These are phyloP conservation scores for Adela reaumurella DNA, from an alignment of 2,888 invertebrate species.

Conservation along the genomic window DNA sequence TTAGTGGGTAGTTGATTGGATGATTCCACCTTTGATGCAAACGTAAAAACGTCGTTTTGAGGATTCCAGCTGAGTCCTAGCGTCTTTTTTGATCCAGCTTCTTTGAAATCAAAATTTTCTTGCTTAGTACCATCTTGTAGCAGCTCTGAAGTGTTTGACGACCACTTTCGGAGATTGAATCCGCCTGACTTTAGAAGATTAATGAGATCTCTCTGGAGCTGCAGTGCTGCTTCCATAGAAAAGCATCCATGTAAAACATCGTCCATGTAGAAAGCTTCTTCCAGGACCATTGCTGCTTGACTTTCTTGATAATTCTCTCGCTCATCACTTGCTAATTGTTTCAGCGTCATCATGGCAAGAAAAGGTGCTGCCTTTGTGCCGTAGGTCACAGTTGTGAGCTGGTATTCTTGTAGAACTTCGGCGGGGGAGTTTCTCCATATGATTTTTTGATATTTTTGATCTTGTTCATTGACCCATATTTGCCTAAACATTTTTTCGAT, in stretches of 20 bases:
- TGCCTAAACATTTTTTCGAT: slow-evolving; percentile 11
- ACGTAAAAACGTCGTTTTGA: not conserved
- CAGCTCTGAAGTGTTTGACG: slow-evolving; percentile 5
- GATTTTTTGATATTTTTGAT: slow-evolving; percentile 5
- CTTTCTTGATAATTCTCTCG: slow-evolving; percentile 1
- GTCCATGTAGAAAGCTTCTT: slow-evolving; percentile 7
- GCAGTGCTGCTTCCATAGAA: slow-evolving; percentile 1
- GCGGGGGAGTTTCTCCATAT: slow-evolving; percentile 3
- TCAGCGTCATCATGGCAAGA: slow-evolving; percentile 10
- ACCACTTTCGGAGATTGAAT: slow-evolving; percentile 10
- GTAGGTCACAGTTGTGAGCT: slow-evolving; percentile 1
- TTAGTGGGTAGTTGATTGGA: not conserved
- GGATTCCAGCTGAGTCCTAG: slow-evolving; percentile 1
- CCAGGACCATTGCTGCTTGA: slow-evolving; percentile 3
- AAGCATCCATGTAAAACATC: too few species aligned
- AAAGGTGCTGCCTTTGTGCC: slow-evolving; percentile 7
- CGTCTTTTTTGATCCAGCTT: too few species aligned
- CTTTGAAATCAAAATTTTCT: slow-evolving; percentile 1
- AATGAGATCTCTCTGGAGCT: slow-evolving; percentile 7
- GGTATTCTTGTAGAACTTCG: slow-evolving; percentile 1
- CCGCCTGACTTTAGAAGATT: slow-evolving; percentile 6
- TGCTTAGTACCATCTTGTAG: not conserved
- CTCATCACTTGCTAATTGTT: slow-evolving; percentile 9
- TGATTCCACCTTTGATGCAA: not conserved
- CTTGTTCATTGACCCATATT: slow-evolving; percentile 5